Evolutionary conservation across 2,888 invertebrate genomes (phyloP), one percentile per base, ranked within the genome.

Genomic region (Coelopa pilipes): DNA sequence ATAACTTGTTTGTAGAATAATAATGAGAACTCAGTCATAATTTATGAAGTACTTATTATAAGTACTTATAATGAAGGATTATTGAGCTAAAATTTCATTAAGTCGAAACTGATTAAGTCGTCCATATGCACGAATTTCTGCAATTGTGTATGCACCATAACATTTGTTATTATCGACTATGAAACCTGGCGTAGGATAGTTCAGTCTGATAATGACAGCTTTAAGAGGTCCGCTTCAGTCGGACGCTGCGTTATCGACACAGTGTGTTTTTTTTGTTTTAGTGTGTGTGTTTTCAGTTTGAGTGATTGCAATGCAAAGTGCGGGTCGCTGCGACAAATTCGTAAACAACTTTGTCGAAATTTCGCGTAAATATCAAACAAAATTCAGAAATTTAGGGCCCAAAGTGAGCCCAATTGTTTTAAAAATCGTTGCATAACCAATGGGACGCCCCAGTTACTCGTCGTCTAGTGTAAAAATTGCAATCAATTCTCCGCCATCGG

Each of bases 241-340:
- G 53, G 10, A 15, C 15, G 49, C 78, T 68, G 75, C 75, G 4
- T 76, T 78, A 74, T 66, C 78, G 78, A 76, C 76, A 72, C 21
- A 34, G 34, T 34, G 34, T 34, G 2, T 34, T 34, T 34, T n/a
- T n/a, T n/a, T n/a, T n/a, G n/a, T n/a, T n/a, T n/a, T n/a, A n/a
- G n/a, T n/a, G n/a, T n/a, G n/a, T n/a, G n/a, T 66, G 75, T 76
- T 62, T 71, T 76, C 75, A 76, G 79, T 80, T 81, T 82, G 79
- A 78, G 79, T 78, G 79, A 80, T 79, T 79, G 79, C 77, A 76
- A 75, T 73, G 76, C 73, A 77, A 78, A 82, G 81, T 82, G 81
- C 82, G 82, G 81, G 79, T 78, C 79, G 80, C 80, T 78, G 78
- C 75, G 75, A 76, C 66, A 76, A 79, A 79, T 77, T 78, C 78